Evolutionary conservation across 1,140 invertebrate species (phyloP).

Genomic region (Trichomalopsis sarcophagae): DNA sequence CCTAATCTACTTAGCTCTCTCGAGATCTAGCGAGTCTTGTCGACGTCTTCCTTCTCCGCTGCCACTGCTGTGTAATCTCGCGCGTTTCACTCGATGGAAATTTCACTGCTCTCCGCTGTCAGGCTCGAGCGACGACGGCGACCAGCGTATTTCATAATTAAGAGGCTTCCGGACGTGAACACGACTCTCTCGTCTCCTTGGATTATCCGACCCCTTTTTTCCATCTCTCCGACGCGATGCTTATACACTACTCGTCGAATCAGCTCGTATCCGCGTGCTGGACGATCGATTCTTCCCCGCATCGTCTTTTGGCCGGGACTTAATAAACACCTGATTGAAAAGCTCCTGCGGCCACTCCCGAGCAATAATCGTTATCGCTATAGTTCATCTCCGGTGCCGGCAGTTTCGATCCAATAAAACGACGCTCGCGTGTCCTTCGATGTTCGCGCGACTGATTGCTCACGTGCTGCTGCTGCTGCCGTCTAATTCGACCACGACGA

Average conservation of each 20-base stretch:
- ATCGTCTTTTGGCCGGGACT: background rate
- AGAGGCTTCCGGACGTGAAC: background rate
- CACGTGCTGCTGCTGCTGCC: background rate
- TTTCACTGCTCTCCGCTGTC: background rate
- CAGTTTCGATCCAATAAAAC: background rate
- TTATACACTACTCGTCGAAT: background rate
- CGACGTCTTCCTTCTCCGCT: slow-evolving; percentile 6
- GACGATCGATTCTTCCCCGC: background rate
- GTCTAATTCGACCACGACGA: background rate
- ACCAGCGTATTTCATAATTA: slow-evolving; percentile 26
- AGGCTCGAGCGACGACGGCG: background rate
- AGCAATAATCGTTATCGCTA: background rate
- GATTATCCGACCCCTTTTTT: background rate
- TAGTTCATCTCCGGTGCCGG: background rate
- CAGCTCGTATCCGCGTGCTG: background rate
- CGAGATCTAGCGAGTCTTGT: slow-evolving; percentile 25
- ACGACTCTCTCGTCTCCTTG: background rate
- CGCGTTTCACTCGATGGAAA: slow-evolving; percentile 14
- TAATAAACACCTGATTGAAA: background rate
- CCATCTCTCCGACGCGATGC: background rate
- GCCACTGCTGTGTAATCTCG: slow-evolving; percentile 17
- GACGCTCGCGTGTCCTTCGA: background rate
- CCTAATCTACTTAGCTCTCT: slow-evolving; percentile 37
- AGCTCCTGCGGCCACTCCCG: background rate
- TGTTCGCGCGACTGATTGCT: background rate